Conservation (phyloP, 1,140 invertebrate genomes). For the Coenobita brevimanus region DNA sequence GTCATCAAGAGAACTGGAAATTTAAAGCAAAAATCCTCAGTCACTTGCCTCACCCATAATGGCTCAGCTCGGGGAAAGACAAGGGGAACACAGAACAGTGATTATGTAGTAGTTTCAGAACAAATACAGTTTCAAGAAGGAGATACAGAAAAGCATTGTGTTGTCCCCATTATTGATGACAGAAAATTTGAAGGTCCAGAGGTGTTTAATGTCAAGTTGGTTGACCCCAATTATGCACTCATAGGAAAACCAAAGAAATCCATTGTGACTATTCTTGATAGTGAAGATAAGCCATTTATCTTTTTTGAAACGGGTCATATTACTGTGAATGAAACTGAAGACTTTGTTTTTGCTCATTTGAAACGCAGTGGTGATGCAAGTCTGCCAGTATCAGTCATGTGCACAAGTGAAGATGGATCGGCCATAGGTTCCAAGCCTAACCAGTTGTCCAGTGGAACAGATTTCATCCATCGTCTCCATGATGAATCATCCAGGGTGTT, state of each 20-base stretch:
- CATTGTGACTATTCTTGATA: conserved; percentile 46
- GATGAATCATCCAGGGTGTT: conserved; percentile 71
- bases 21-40: conserved; percentile 73
- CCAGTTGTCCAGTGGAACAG: conserved; percentile 70
- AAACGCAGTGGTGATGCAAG: conserved; percentile 49
- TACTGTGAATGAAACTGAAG: conserved; percentile 46
- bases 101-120: conserved; percentile 32
- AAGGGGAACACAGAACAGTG: background rate
- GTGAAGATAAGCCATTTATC: conserved; percentile 53
- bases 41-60: conserved; percentile 64
- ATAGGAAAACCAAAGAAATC: conserved; percentile 54
- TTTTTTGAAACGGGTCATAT: conserved; percentile 54
- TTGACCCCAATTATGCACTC: conserved; percentile 53
- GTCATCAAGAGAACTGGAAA: conserved; percentile 73
- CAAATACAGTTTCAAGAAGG: conserved; percentile 54
- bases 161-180: conserved; percentile 52
- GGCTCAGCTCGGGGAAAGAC: conserved; percentile 27
- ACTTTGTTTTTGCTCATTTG: conserved; percentile 42
- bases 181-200: conserved; percentile 48
- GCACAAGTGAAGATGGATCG: conserved; percentile 63
- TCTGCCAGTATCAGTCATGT: conserved; percentile 52
- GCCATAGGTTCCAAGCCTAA: conserved; percentile 41
- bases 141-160: conserved; percentile 57
- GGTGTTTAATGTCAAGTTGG: conserved; percentile 53
- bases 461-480: conserved; percentile 73